Percentiles rank a stretch among this genome's conserved stretches.
These are phyloP conservation scores for Scalopus aquaticus DNA, from an alignment of 2,113 vertebrate species.

Conservation along the genomic window DNA sequence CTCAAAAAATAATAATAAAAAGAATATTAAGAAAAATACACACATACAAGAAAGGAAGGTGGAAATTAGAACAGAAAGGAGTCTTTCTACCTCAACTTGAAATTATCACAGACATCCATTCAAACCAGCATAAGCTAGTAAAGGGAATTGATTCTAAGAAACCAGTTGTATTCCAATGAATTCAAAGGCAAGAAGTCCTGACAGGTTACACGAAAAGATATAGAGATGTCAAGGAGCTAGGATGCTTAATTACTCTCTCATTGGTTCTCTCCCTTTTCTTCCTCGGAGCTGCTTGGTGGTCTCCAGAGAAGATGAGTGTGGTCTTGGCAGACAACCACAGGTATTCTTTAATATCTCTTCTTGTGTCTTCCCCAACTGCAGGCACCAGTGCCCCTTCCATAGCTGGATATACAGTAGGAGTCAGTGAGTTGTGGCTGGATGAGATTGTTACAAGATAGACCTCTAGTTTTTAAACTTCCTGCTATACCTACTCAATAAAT, in stretches of 20 bases:
- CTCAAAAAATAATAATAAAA: not conserved
- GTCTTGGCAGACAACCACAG: not conserved
- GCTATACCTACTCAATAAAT: not conserved
- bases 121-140: not conserved
- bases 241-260: not conserved
- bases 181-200: not conserved
- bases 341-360: not conserved
- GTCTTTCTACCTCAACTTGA: constrained; percentile 1
- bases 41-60: not conserved
- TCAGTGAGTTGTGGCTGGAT: not conserved
- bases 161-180: not conserved
- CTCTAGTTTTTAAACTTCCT: not conserved
- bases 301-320: not conserved
- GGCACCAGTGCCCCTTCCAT: not conserved
- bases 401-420: not conserved
- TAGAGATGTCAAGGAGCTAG: too few relatives aligned
- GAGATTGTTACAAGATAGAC: not conserved
- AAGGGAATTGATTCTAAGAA: not conserved
- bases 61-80: constrained; percentile 32
- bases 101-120: not conserved
- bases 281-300: rapidly evolving
- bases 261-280: not conserved
- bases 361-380: not conserved
- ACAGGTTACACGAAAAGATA: not conserved
- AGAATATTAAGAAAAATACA: not conserved